Percentiles rank a stretch among this genome's conserved stretches.
Evolutionary conservation across 1,140 invertebrate species (phyloP).

Genomic region (Drosophila pseudoobscura): DNA sequence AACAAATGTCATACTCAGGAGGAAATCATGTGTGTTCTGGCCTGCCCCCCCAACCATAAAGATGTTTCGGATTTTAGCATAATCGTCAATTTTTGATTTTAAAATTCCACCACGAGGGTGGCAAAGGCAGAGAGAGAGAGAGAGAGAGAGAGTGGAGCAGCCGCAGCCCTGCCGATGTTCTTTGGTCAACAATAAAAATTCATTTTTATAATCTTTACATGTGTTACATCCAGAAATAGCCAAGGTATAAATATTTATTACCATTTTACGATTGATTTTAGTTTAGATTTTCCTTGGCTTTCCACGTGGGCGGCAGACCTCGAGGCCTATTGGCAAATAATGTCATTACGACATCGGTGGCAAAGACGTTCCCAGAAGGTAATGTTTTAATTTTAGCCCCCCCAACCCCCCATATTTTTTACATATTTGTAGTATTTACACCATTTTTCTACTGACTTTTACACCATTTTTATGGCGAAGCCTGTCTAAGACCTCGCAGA

Average conservation of each 20-base stretch:
- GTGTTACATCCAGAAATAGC: constrained; percentile 60
- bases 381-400: constrained; percentile 8
- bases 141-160: neutral
- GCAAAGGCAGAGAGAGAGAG: neutral
- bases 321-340: constrained; percentile 46
- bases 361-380: neutral
- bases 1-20: constrained; percentile 78
- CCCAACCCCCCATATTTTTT: no score
- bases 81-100: constrained; percentile 82
- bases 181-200: constrained; percentile 76
- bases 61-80: constrained; percentile 77
- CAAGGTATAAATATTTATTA: constrained; percentile 75
- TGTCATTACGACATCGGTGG: constrained; percentile 29
- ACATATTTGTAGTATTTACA: no score
- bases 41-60: constrained; percentile 37
- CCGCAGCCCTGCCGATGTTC: constrained; percentile 29
- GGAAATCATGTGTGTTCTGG: constrained; percentile 49
- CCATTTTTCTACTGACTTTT: no score
- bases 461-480: no score
- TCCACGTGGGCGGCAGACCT: constrained; percentile 1
- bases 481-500: no score
- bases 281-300: constrained; percentile 38
- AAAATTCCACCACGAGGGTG: constrained; percentile 45
- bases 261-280: constrained; percentile 76
- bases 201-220: constrained; percentile 78